Evolutionary conservation across 2,113 vertebrate genomes (phyloP).

Genomic region (Eleginops maclovinus): DNA sequence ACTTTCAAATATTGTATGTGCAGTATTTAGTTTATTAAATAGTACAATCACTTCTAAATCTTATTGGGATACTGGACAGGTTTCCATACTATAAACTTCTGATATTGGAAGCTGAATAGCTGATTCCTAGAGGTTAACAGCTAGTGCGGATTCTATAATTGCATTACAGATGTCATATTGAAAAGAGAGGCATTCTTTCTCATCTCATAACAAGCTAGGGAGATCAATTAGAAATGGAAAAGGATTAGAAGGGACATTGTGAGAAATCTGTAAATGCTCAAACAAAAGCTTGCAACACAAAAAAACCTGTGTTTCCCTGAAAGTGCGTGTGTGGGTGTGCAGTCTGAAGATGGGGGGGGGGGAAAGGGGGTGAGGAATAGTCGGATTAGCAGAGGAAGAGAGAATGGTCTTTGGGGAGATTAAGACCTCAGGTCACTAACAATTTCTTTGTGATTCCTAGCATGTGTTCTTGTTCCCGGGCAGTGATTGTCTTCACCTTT

Average conservation of each 20-base stretch:
- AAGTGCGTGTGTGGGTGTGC: not conserved
- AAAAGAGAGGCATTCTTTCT: too few species aligned
- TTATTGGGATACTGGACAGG: too few species aligned
- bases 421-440: slow-evolving; percentile 55
- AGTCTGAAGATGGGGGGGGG: slow-evolving; percentile 34
- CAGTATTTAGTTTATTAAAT: not conserved
- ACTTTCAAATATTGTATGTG: not conserved
- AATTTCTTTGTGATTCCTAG: slow-evolving; percentile 42
- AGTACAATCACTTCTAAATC: not conserved
- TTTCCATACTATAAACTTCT: not conserved
- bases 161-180: too few species aligned
- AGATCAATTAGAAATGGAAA: too few species aligned
- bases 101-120: too few species aligned
- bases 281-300: not conserved
- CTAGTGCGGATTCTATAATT: too few species aligned
- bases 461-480: slow-evolving; percentile 41
- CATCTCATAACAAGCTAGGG: too few species aligned
- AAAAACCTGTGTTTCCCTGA: too few species aligned
- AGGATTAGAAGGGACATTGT: too few species aligned
- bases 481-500: slow-evolving; percentile 17
- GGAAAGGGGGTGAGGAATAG: slow-evolving; percentile 35
- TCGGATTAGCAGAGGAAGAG: slow-evolving; percentile 57
- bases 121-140: too few species aligned
- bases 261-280: too few species aligned
- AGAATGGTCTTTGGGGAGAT: slow-evolving; percentile 67